Percentiles rank a stretch among this genome's conserved stretches.
Evolutionary conservation across 2,113 vertebrate species (phyloP).

Genomic region (Alces alces): DNA sequence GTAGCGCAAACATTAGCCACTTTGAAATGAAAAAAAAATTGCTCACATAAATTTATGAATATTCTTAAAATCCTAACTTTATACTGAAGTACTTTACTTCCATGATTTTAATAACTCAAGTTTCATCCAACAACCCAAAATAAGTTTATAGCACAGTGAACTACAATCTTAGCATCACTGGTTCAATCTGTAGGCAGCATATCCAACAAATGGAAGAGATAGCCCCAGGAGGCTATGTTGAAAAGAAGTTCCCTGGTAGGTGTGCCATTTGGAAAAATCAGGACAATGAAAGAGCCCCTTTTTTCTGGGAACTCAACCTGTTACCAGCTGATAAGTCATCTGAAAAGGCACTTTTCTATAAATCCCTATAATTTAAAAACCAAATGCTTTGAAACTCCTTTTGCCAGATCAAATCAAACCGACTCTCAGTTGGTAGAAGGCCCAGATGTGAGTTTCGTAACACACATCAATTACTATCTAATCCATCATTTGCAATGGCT

Average conservation of each 20-base stretch:
- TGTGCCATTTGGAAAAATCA: conserved; percentile 49
- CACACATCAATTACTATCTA: conserved; percentile 67
- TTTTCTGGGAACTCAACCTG: conserved; percentile 63
- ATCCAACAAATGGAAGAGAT: background rate
- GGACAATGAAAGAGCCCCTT: conserved; percentile 42
- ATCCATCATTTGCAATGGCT: conserved; percentile 55
- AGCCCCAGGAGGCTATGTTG: background rate
- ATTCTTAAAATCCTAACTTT: conserved; percentile 22
- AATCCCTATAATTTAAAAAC: conserved; percentile 69
- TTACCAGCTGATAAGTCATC: conserved; percentile 60
- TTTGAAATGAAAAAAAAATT: conserved; percentile 21
- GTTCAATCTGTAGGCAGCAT: background rate
- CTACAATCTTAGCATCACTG: background rate
- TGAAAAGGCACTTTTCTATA: conserved; percentile 66
- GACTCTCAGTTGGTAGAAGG: conserved; percentile 63
- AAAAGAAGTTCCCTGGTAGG: background rate
- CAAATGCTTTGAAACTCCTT: conserved; percentile 64
- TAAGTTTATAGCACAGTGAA: background rate
- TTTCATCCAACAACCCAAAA: background rate
- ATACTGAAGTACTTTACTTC: background rate
- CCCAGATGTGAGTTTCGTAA: conserved; percentile 67
- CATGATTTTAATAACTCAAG: background rate
- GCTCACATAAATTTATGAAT: conserved; percentile 14
- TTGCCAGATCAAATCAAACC: conserved; percentile 66
- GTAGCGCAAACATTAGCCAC: background rate